These are phyloP conservation scores for Eupithecia subumbrata DNA, from an alignment of 2,888 invertebrate genomes.

Conservation along the genomic window DNA sequence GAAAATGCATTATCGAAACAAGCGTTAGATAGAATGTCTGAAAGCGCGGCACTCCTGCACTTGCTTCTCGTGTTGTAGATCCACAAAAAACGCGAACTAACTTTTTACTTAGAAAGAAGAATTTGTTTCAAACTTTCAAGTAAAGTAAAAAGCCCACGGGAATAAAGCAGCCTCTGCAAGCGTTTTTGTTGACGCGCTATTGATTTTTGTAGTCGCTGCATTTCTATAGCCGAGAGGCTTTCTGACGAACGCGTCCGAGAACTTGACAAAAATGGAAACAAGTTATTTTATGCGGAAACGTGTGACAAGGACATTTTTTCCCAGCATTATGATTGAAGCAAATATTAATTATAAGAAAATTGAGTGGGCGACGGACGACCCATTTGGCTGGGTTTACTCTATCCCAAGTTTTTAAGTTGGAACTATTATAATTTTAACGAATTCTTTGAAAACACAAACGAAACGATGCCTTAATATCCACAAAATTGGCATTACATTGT, in stretches of 20 bases:
- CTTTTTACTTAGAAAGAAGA: constrained; percentile 62
- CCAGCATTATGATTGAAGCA: constrained; percentile 66
- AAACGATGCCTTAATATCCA: not conserved
- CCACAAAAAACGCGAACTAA: constrained; percentile 50
- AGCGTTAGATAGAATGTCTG: constrained; percentile 51
- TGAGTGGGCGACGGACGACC: constrained; percentile 47
- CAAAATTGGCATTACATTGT: not conserved
- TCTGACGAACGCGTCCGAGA: constrained; percentile 39
- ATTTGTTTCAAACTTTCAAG: constrained; percentile 63
- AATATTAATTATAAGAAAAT: constrained; percentile 66
- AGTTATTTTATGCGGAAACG: constrained; percentile 52
- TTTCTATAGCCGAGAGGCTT: constrained; percentile 35
- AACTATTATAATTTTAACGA: not conserved
- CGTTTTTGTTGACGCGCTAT: constrained; percentile 55
- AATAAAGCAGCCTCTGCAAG: constrained; percentile 58
- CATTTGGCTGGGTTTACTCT: constrained; percentile 23
- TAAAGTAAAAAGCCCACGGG: constrained; percentile 61
- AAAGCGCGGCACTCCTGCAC: constrained; percentile 47
- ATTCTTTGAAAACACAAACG: not conserved
- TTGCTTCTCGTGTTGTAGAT: constrained; percentile 33
- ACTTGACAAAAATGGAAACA: constrained; percentile 39
- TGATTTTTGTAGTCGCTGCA: constrained; percentile 47
- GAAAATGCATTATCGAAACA: constrained; percentile 62
- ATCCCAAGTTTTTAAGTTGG: constrained; percentile 2
- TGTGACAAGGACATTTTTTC: constrained; percentile 53